Evolutionary conservation across 1,140 invertebrate species (phyloP).

Genomic region (Drosophila varians): DNA sequence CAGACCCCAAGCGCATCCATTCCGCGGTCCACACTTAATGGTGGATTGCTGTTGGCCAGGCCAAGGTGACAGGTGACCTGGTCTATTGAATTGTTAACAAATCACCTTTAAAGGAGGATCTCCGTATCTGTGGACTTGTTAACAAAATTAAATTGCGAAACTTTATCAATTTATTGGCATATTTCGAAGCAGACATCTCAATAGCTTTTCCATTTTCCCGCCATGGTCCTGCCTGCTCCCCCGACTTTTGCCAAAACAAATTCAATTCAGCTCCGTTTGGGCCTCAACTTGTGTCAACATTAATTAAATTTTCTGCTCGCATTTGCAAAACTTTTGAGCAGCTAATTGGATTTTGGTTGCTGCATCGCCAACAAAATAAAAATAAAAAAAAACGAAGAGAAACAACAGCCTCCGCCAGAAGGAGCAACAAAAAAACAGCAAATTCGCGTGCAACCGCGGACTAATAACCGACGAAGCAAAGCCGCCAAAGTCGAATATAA

Average conservation of each 20-base stretch:
- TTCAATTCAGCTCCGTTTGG: constrained; percentile 59
- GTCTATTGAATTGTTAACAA: constrained; percentile 5
- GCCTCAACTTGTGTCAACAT: constrained; percentile 73
- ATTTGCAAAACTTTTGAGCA: constrained; percentile 77
- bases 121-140: background rate
- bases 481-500: constrained; percentile 36
- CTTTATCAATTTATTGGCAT: constrained; percentile 9
- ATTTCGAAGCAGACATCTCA: background rate
- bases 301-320: constrained; percentile 76
- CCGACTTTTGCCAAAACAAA: constrained; percentile 4
- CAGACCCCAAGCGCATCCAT: constrained; percentile 24
- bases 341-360: constrained; percentile 77
- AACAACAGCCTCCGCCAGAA: constrained; percentile 12
- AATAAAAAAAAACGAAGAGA: background rate
- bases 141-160: constrained; percentile 15
- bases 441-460: constrained; percentile 75
- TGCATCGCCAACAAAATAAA: constrained; percentile 42
- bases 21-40: constrained; percentile 21
- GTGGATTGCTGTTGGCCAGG: constrained; percentile 29
- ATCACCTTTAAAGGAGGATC: background rate
- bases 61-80: constrained; percentile 43
- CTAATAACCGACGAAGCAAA: constrained; percentile 66
- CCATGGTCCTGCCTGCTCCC: no score
- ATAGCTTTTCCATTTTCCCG: background rate
- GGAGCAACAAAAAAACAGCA: constrained; percentile 54